A percentile compares a stretch with the other conserved stretches of the same genome.
These are phyloP conservation scores for Catajapyx aquilonaris DNA, from an alignment of 1,140 invertebrate genomes.

Conservation along the genomic window DNA sequence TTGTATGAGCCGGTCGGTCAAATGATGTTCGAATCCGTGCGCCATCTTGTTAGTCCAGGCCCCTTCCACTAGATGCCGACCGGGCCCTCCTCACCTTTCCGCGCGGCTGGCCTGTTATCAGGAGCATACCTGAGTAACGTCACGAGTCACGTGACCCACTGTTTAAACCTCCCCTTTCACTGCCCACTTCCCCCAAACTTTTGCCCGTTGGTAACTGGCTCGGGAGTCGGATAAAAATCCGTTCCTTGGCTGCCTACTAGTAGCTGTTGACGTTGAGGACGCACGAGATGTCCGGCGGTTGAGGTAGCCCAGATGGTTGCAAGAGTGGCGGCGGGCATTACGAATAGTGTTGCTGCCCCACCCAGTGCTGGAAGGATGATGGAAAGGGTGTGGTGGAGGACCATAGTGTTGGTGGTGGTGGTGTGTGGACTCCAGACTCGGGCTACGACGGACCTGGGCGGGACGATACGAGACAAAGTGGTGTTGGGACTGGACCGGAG, in stretches of 20 bases:
- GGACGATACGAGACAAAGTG: conserved; percentile 10
- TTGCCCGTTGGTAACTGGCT: no score
- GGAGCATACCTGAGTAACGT: conserved; percentile 3
- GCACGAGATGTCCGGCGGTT: not conserved
- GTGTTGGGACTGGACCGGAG: conserved; percentile 31
- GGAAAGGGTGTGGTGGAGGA: not conserved
- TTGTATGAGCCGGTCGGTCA: no score
- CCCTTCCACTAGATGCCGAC: no score
- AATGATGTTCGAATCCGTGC: no score
- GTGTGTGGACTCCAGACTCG: not conserved
- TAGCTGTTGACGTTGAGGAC: not conserved
- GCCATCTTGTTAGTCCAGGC: no score
- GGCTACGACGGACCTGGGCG: conserved; percentile 7
- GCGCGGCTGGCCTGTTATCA: no score
- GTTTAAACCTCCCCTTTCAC: conserved; percentile 1
- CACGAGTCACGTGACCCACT: conserved; percentile 3
- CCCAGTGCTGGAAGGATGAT: no score
- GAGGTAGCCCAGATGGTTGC: not conserved
- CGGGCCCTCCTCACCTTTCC: no score
- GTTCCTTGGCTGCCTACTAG: no score
- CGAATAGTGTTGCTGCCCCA: not conserved
- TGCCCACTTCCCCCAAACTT: not conserved
- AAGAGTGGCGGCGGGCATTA: not conserved
- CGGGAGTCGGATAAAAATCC: no score
- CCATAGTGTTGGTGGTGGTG: not conserved